Conservation (phyloP, 2,113 vertebrate genomes). For the Xiphias gladius region DNA sequence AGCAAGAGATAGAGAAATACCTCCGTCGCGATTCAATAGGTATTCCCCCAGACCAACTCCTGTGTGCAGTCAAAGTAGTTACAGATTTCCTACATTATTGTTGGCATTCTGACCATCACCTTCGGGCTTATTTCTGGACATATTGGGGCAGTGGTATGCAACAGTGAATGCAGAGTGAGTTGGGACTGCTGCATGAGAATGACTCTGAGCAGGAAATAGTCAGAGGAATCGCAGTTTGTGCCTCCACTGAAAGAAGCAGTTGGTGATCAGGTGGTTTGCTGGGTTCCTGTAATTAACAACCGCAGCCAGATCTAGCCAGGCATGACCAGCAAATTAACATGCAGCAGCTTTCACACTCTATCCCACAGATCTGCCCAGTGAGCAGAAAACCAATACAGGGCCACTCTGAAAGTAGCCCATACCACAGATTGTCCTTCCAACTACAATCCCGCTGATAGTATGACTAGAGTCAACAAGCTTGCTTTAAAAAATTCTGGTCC, state of each 20-base stretch:
- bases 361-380: slow-evolving; percentile 75
- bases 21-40: neutral
- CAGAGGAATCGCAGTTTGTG: slow-evolving; percentile 32
- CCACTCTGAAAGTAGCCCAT: slow-evolving; percentile 65
- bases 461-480: slow-evolving; percentile 19
- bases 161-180: neutral
- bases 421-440: slow-evolving; percentile 48
- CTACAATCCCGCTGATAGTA: slow-evolving; percentile 42
- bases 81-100: neutral
- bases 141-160: neutral
- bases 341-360: slow-evolving; percentile 78
- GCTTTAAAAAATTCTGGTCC: slow-evolving; percentile 25
- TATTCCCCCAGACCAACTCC: slow-evolving; percentile 24
- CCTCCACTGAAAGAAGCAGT: slow-evolving; percentile 54
- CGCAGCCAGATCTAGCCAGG: slow-evolving; percentile 79
- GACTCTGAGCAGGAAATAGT: slow-evolving; percentile 16
- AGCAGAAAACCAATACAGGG: slow-evolving; percentile 74
- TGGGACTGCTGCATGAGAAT: neutral
- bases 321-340: slow-evolving; percentile 80
- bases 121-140: neutral
- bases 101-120: neutral
- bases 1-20: neutral
- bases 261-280: slow-evolving; percentile 80
- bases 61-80: slow-evolving; percentile 10
- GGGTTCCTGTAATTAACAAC: slow-evolving; percentile 82